phyloP scores from a whole-genome alignment of 2,888 invertebrate species.

The Gymnoscelis rufifasciata region DNA sequence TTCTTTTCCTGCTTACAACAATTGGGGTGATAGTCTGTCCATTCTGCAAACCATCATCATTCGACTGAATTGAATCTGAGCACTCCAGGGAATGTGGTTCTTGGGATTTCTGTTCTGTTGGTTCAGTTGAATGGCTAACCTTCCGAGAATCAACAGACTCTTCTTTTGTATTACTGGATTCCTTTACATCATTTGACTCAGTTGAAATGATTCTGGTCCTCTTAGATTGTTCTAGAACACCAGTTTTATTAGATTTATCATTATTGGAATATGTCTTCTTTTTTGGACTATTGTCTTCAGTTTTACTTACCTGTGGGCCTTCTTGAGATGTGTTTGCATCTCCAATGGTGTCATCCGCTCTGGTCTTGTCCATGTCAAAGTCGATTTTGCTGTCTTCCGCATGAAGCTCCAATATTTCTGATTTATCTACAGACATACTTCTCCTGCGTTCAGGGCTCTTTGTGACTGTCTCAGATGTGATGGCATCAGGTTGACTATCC shows the following conservation, averaged over 20 bases:
- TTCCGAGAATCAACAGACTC: conserved; percentile 28
- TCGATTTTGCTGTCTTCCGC: conserved; percentile 57
- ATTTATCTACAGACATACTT: conserved; percentile 55
- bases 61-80: conserved; percentile 41
- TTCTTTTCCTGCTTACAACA: conserved; percentile 60
- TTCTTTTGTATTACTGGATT: conserved; percentile 18
- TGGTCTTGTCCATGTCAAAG: conserved; percentile 42
- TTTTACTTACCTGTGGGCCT: conserved; percentile 65
- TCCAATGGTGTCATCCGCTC: conserved; percentile 30
- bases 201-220: conserved; percentile 36
- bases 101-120: conserved; percentile 31
- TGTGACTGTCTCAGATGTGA: conserved; percentile 21
- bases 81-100: conserved; percentile 32
- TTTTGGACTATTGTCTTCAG: conserved; percentile 49
- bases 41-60: conserved; percentile 49
- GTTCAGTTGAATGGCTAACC: conserved; percentile 36
- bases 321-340: conserved; percentile 34
- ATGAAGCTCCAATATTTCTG: conserved; percentile 62
- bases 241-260: conserved; percentile 57
- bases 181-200: conserved; percentile 34
- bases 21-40: conserved; percentile 48
- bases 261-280: conserved; percentile 46
- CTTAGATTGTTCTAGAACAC: conserved; percentile 63
- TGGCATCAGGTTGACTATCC: conserved; percentile 20
- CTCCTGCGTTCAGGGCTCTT: conserved; percentile 34